phyloP scores from a whole-genome alignment of 2,113 vertebrate species.

The Axis porcinus region DNA sequence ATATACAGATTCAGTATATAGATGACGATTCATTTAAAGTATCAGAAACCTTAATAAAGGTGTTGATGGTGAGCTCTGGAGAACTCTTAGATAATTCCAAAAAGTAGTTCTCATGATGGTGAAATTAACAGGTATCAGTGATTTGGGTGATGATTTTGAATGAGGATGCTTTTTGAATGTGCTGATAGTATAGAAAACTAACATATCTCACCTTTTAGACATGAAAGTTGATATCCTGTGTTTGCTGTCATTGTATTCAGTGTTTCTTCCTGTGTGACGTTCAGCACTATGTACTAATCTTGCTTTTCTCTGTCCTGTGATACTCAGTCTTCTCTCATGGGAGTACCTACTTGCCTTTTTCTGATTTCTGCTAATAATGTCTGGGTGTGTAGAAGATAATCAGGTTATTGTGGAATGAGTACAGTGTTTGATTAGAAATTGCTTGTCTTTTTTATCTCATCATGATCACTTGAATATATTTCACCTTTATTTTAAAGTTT shows the following conservation, averaged over 20 bases:
- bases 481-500: background rate
- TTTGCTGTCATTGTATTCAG: background rate
- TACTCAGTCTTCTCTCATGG: background rate
- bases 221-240: background rate
- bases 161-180: background rate
- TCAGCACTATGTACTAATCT: background rate
- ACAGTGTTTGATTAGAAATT: background rate
- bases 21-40: background rate
- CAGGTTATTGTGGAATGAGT: background rate
- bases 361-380: background rate
- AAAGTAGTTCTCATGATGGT: background rate
- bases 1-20: background rate
- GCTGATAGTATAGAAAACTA: background rate
- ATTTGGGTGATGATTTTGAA: background rate
- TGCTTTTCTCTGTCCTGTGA: background rate
- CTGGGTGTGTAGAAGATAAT: background rate
- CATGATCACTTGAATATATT: background rate
- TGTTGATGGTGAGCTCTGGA: background rate
- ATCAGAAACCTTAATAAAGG: background rate
- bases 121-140: background rate
- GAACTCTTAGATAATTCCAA: background rate
- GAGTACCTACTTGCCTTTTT: background rate
- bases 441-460: background rate
- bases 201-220: background rate
- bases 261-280: background rate